Percentiles rank a stretch among this genome's conserved stretches.
Conservation (phyloP, 2,888 invertebrate genomes). For the Glomeris marginata region DNA sequence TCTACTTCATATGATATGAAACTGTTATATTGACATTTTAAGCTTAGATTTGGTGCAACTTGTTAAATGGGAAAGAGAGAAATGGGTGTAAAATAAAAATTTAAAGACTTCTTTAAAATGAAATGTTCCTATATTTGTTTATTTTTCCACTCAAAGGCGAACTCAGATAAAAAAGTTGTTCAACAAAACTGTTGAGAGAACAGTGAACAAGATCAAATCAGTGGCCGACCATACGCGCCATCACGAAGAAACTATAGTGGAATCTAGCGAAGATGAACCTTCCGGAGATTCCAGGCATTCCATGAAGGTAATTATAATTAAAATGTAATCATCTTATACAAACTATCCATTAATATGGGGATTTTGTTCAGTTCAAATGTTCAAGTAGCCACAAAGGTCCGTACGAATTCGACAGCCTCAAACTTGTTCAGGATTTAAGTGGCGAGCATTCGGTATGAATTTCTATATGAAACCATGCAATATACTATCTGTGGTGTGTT, state of each 20-base stretch:
- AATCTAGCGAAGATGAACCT: constrained; percentile 43
- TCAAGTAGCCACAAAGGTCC: constrained; percentile 94
- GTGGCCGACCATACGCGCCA: constrained; percentile 73
- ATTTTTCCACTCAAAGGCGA: constrained; percentile 18
- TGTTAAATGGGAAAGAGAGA: too few species aligned
- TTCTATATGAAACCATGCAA: too few species aligned
- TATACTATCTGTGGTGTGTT: neutral
- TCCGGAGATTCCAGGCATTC: constrained; percentile 21
- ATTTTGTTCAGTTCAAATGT: constrained; percentile 63
- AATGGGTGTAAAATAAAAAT: too few species aligned
- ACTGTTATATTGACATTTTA: too few species aligned
- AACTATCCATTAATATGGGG: constrained; percentile 1
- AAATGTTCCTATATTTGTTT: constrained; percentile 2
- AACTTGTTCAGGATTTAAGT: constrained; percentile 68
- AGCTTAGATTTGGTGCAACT: too few species aligned
- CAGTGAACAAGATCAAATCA: constrained; percentile 78
- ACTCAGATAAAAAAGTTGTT: constrained; percentile 38
- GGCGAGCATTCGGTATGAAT: constrained; percentile 59
- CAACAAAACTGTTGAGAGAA: constrained; percentile 77
- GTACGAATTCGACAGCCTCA: constrained; percentile 82
- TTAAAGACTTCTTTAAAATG: too few species aligned
- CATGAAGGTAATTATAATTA: constrained; percentile 16
- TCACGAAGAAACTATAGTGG: constrained; percentile 57
- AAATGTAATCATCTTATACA: neutral
- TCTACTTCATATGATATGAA: too few species aligned